These are phyloP conservation scores for Phoebastria nigripes DNA, from an alignment of 2,797 vertebrate species.

Conservation along the genomic window DNA sequence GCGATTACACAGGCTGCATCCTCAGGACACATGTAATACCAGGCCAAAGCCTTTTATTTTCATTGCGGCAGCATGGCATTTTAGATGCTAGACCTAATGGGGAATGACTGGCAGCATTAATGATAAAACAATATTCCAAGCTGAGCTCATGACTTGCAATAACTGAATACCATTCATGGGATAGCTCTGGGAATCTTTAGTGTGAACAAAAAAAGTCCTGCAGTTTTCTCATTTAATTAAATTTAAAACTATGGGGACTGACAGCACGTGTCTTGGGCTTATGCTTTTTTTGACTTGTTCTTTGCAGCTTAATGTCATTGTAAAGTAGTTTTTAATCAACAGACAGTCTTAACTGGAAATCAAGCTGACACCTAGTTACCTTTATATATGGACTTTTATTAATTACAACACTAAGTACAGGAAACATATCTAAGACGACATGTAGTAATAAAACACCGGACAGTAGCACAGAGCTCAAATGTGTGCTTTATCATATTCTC, in stretches of 20 bases:
- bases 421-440: background rate
- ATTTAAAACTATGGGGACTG: conserved; percentile 12
- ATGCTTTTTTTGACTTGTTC: background rate
- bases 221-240: conserved; percentile 55
- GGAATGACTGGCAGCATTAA: background rate
- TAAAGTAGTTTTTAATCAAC: conserved; percentile 42
- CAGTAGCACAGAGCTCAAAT: background rate
- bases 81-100: background rate
- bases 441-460: background rate
- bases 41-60: background rate
- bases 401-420: background rate
- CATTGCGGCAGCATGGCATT: background rate
- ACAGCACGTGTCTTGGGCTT: background rate
- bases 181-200: conserved; percentile 7
- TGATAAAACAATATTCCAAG: background rate
- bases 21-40: rapidly evolving
- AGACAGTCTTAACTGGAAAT: background rate
- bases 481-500: background rate
- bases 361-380: background rate
- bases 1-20: background rate
- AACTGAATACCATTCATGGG: background rate
- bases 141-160: background rate
- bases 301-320: background rate
- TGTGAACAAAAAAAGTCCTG: background rate
- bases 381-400: background rate